Evolutionary conservation across 2,888 invertebrate species (phyloP).

Genomic region (Gortyna flavago): DNA sequence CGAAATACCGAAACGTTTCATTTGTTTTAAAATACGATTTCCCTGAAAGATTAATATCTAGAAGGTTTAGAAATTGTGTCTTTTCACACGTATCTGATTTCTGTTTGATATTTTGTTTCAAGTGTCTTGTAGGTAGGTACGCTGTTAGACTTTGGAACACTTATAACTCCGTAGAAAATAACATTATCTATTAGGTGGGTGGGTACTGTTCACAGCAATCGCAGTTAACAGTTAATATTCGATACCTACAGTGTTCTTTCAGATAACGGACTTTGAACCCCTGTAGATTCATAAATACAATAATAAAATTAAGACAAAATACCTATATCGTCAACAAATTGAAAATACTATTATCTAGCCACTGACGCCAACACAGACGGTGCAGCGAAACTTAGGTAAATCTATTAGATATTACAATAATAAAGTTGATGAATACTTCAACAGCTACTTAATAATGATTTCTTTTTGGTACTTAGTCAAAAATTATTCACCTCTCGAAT

Average conservation of each 20-base stretch:
- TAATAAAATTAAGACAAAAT: background rate
- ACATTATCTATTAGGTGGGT: background rate
- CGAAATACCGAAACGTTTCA: background rate
- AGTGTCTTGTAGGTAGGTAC: background rate
- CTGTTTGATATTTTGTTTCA: background rate
- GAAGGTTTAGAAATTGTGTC: background rate
- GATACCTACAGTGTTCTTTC: background rate
- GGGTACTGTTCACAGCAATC: background rate
- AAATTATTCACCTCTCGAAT: background rate
- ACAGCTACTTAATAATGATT: background rate
- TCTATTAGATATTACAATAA: background rate
- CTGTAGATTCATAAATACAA: background rate
- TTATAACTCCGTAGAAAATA: background rate
- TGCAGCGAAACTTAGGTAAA: background rate
- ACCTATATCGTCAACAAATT: background rate
- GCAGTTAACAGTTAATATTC: background rate
- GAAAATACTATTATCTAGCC: background rate
- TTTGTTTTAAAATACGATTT: background rate
- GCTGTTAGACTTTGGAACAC: background rate
- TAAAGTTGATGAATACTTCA: background rate
- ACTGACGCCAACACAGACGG: too few relatives aligned
- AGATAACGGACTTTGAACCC: background rate
- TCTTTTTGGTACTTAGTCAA: background rate
- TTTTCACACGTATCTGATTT: background rate
- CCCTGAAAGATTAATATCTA: background rate